Base-by-base conservation (phyloP, 2,888 invertebrate species). In the Eurytoma adleriae region DNA sequence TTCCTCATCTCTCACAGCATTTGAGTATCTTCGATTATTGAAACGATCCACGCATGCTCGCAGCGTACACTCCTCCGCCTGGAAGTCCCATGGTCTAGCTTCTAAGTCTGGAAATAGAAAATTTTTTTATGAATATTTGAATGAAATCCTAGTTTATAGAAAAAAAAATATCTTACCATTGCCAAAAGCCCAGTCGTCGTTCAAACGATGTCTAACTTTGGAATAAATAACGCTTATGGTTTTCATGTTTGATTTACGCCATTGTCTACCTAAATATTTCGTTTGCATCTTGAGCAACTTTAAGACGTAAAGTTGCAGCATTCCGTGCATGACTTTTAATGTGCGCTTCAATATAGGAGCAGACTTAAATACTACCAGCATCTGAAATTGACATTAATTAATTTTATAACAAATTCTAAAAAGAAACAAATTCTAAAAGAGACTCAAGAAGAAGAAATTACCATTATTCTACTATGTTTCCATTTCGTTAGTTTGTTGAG, bases 161-260 rank as follows among this genome's bases (percentile, higher is more conserved):
- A 64, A 54, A 27, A 5, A 7, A 18, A 57, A 12, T 57, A 64
- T 64, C 87, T 89, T 90, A 94, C 94, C 96, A 92, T 99, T 99
- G 74, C 99, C 99, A 92, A 97, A 99, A 3, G 99, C 99, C 99
- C 99, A 99, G 91, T 99, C 99, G 90, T 99, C 99, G 88, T 99
- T 99, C 62, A 99, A 93, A 76, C 99, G 94, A 92, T 99, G 98
- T 48, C 98, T 93, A 2, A 97, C 97, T 93, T 99, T 99, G 79
- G 98, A 96, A 90, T 99, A 99, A 89, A 99, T 99, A 79, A 99
- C 98, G 90, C 99, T 99, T 92, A 99, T 98, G 0, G 98, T 98
- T 91, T 99, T 99, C 99, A 99, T 99, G 90, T 99, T 99, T 0
- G 97, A 96, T 91, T 99, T 99, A 69, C 99, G 94, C 99, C 99